A percentile compares a stretch with the other conserved stretches of the same genome.
Conservation (phyloP, 1,140 invertebrate genomes). For the Neodiprion virginianus region DNA sequence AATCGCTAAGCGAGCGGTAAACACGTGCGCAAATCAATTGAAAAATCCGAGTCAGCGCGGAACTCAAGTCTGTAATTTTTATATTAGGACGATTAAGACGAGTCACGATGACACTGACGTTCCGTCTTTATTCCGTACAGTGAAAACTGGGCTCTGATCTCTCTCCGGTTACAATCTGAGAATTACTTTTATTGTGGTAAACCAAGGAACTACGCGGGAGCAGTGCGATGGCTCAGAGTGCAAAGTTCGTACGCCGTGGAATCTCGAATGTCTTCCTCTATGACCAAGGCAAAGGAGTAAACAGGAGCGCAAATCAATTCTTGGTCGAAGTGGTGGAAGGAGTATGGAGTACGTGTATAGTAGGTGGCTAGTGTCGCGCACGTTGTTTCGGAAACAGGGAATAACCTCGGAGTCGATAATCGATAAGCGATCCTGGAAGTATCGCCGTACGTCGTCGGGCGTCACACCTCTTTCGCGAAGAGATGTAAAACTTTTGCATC, state of each 20-base stretch:
- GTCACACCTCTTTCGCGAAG: background rate
- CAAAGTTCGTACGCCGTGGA: background rate
- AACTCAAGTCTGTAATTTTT: too few species aligned
- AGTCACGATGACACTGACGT: too few species aligned
- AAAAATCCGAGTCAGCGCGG: background rate
- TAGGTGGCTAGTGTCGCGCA: background rate
- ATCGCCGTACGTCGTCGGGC: slow-evolving; percentile 3
- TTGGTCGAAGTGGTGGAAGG: background rate
- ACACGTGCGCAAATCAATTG: background rate
- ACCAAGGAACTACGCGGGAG: background rate
- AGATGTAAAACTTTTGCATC: slow-evolving; percentile 6
- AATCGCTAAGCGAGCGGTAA: background rate
- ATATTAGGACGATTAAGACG: too few species aligned
- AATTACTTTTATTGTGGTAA: too few species aligned
- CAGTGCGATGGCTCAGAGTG: background rate
- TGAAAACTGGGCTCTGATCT: too few species aligned
- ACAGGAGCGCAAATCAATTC: background rate
- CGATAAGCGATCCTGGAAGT: slow-evolving; percentile 2
- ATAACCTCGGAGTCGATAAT: slow-evolving; percentile 5
- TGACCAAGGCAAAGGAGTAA: slow-evolving; percentile 2
- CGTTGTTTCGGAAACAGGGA: background rate
- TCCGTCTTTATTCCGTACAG: too few species aligned
- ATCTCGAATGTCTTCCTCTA: background rate
- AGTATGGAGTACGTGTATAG: too few species aligned
- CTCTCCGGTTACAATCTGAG: too few species aligned